Percentiles rank a stretch among this genome's conserved stretches.
phyloP scores from a whole-genome alignment of 2,113 vertebrate species.

The Myrmophylax atrothorax region DNA sequence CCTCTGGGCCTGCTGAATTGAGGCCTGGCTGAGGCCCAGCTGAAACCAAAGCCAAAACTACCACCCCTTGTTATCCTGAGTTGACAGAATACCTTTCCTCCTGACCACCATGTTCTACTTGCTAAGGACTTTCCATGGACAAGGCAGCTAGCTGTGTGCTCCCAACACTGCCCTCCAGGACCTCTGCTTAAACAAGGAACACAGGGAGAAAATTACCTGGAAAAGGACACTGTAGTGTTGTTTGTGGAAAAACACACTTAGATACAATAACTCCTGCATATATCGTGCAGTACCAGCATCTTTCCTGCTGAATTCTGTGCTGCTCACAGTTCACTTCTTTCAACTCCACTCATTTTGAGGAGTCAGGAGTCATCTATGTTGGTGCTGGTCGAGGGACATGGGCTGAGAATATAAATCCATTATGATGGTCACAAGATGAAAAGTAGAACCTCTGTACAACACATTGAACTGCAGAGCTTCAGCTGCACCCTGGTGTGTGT shows the following conservation, averaged over 20 bases:
- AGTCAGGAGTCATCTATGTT: neutral
- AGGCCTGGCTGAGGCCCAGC: too few species aligned
- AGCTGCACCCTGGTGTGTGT: neutral
- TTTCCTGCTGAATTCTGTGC: neutral
- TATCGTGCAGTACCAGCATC: neutral
- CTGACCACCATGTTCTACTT: neutral
- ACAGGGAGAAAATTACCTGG: neutral
- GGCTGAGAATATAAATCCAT: neutral
- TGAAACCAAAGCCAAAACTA: too few species aligned
- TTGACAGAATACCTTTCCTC: neutral
- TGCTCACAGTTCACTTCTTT: neutral
- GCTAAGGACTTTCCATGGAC: neutral
- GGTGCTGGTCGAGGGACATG: rapidly evolving
- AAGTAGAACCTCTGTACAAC: neutral
- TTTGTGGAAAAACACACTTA: neutral
- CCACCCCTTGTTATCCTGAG: neutral
- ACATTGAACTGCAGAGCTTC: rapidly evolving
- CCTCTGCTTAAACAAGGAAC: neutral
- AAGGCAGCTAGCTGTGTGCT: neutral
- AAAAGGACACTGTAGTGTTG: neutral
- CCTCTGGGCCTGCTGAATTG: too few species aligned
- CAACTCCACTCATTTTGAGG: neutral
- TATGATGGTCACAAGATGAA: neutral
- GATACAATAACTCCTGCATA: neutral
- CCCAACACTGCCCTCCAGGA: neutral